Evolutionary conservation across 2,797 vertebrate genomes (phyloP).

Genomic region (Scarus forsteni): DNA sequence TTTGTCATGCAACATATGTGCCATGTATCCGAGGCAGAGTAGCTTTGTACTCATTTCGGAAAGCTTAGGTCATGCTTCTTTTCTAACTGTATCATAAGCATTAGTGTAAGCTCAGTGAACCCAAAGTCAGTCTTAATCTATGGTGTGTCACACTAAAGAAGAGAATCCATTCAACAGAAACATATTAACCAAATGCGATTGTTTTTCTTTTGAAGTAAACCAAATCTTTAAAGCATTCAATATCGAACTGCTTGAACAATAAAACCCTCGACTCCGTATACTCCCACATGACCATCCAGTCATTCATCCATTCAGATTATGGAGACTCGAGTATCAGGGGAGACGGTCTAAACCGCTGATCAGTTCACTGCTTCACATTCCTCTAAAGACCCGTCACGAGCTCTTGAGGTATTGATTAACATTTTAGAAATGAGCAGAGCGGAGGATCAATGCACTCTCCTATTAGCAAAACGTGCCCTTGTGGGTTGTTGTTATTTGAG

Average conservation of each 20-base stretch:
- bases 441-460: conserved; percentile 41
- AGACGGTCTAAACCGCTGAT: conserved; percentile 21
- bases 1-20: too few relatives aligned
- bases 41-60: too few relatives aligned
- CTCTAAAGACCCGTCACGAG: conserved; percentile 38
- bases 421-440: conserved; percentile 58
- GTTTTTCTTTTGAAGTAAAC: too few relatives aligned
- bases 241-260: conserved; percentile 3
- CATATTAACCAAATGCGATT: too few relatives aligned
- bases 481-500: conserved; percentile 57
- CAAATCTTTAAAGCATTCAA: background rate
- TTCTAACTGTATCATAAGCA: too few relatives aligned
- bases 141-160: too few relatives aligned
- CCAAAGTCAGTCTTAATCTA: too few relatives aligned
- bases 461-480: conserved; percentile 44
- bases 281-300: conserved; percentile 23
- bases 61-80: too few relatives aligned
- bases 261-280: conserved; percentile 19
- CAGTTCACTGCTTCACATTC: conserved; percentile 40
- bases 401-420: conserved; percentile 64
- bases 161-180: too few relatives aligned
- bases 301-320: conserved; percentile 29
- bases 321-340: conserved; percentile 4
- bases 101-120: too few relatives aligned
- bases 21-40: too few relatives aligned